phyloP scores from a whole-genome alignment of 2,888 invertebrate species.

The Dexiosoma caninum region DNA sequence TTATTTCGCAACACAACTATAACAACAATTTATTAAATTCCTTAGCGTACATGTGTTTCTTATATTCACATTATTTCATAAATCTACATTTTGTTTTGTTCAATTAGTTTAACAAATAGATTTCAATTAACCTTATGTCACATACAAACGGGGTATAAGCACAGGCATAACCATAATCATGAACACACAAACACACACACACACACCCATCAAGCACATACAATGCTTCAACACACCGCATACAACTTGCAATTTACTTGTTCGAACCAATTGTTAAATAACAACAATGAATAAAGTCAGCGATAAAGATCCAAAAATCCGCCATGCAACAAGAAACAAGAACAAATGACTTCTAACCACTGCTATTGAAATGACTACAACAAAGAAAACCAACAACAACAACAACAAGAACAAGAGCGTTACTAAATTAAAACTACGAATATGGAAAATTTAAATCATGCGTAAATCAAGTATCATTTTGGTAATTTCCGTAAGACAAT shows the following conservation, averaged over 20 bases:
- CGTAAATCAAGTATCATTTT: conserved; percentile 46
- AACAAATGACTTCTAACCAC: conserved; percentile 36
- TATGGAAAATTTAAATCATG: conserved; percentile 26
- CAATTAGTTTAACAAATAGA: conserved; percentile 56
- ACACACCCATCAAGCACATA: not conserved
- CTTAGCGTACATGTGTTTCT: too few relatives aligned
- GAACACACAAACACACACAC: not conserved
- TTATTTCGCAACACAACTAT: not conserved
- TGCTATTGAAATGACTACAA: conserved; percentile 29
- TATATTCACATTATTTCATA: not conserved
- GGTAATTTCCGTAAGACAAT: conserved; percentile 48
- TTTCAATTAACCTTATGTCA: conserved; percentile 61
- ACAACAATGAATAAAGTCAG: conserved; percentile 20
- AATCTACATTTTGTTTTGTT: conserved; percentile 13
- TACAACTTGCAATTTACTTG: conserved; percentile 31
- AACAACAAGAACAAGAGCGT: not conserved
- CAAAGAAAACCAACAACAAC: not conserved
- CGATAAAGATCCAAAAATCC: not conserved
- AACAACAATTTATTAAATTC: not conserved
- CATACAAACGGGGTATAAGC: not conserved
- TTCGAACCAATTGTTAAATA: conserved; percentile 4
- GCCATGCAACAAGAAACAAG: conserved; percentile 22
- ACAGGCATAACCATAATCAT: not conserved
- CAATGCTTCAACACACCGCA: not conserved
- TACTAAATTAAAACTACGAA: conserved; percentile 2